Evolutionary conservation across 2,888 invertebrate genomes (phyloP), one percentile per base, ranked within the genome.

Genomic region (Agrotis exclamationis): DNA sequence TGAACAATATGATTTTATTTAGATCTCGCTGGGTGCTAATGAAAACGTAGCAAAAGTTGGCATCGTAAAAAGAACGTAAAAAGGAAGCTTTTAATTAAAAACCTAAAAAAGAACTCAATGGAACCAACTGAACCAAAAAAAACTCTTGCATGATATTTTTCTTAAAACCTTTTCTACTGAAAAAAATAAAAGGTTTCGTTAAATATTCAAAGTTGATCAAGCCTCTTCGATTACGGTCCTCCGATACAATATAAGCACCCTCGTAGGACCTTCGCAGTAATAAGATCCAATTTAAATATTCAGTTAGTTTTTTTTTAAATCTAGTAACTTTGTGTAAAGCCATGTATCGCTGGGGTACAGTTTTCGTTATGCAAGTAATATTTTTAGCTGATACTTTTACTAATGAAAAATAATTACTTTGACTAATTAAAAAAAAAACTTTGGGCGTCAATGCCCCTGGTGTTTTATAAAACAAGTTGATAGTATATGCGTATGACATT

Each of bases 221-320:
- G 16, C 3, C 13, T 16, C 11, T 22, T 65, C 76, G 45, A 57
- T 80, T 80, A 74, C 64, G 59, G 56, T 33, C 54, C 22, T 13
- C 63, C 80, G 60, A 76, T 80, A 76, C 51, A 57, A 20, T 13
- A n/a, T 14, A 65, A 80, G 50, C 48, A 57, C 76, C 14, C 76
- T 62, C 60, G 56, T 45, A 57, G 51, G 76, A 56, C 44, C 57
- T 20, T 14, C 39, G 44, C 54, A 18, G 22, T 56, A 75, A 48
- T 39, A 60, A 80, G 22, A 60, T 50, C 16, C 56, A 47, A 80
- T 76, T 62, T 80, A 62, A 76, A 76, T 74, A 76, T 74, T 76
- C 75, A 65, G 65, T 74, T 65, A 39, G 39, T 39, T 60, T 16
- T 56, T 63, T 80, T 79, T 77, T 57, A 58, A 1, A 39, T 16